Percentiles rank a stretch among this genome's conserved stretches.
Evolutionary conservation across 2,797 vertebrate species (phyloP).

Genomic region (Somateria mollissima): DNA sequence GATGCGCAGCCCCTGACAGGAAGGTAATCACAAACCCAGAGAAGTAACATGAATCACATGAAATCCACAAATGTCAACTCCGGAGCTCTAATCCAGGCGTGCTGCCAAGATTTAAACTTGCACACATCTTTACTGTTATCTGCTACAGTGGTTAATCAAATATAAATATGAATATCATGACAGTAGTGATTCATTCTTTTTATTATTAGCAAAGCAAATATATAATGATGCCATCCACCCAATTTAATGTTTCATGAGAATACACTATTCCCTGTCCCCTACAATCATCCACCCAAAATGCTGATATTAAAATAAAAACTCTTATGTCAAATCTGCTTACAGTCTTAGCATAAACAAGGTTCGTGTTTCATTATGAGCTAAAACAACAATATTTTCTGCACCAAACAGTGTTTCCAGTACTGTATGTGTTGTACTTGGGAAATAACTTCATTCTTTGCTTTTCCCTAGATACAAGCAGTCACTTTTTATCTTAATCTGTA

Average conservation of each 20-base stretch:
- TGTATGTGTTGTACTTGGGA: neutral
- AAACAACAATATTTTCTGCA: neutral
- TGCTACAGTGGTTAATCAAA: neutral
- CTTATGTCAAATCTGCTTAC: neutral
- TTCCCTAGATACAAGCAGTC: neutral
- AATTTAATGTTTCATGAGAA: neutral
- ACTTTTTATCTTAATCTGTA: neutral
- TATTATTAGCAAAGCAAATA: slow-evolving; percentile 45
- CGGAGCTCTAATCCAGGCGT: slow-evolving; percentile 1
- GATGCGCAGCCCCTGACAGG: neutral
- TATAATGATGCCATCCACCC: neutral
- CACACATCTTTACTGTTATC: neutral
- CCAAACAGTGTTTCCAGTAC: neutral
- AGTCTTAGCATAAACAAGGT: neutral
- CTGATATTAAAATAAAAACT: neutral
- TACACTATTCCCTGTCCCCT: neutral
- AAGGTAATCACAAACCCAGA: neutral
- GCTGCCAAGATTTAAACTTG: neutral
- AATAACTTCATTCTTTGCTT: neutral
- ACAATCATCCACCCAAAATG: neutral
- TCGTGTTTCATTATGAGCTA: neutral
- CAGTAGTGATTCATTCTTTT: slow-evolving; percentile 27
- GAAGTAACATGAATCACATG: neutral
- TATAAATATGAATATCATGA: neutral
- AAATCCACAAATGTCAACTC: neutral